Base-by-base conservation (phyloP, 2,888 invertebrate species). In the Leptinotarsa haldemani region DNA sequence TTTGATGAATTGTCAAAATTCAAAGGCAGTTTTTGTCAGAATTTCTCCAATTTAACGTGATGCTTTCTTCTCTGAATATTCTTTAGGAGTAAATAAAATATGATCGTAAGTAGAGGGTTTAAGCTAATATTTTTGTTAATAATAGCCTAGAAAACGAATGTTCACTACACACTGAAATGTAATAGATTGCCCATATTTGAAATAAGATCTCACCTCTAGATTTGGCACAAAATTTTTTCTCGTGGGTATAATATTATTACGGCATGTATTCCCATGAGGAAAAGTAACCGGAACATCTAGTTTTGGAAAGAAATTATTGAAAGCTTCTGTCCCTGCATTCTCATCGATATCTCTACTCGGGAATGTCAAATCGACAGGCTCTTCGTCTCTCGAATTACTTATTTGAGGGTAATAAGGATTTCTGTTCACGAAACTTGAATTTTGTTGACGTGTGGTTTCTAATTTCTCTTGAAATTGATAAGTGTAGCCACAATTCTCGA, bases 281-380 rank as follows among this genome's bases (percentile, higher is more conserved):
- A 61, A 61, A 15, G n/a, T 61, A 16, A 30, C 61, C 16, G 61
- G 61, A 1, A 74, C 74, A 40, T 67, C 53, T 25, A 63, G 25
- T 15, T 66, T 70, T 2, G 74, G 50, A 20, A 22, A 20, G 18
- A 69, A 61, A 30, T 67, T 70, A 18, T 16, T 70, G 18, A 67
- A 52, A n/a, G 30, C 16, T 67, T 67, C 52, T n/a, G 40, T 4
- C 15, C 52, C 61, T 61, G 61, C 22, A 20, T 20, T 46, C 15
- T 46, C 56, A 22, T 46, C 56, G 9, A 56, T 16, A 22, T 56
- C 18, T 69, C 30, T 56, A 25, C 18, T 50, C 20, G 40, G 9
- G 4, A 52, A 71, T 22, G 79, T 77, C 56, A 80, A 71, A 73
- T 80, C 80, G 13, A 80, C 79, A 15, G 80, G 80, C 73, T 80